Evolutionary conservation across 2,797 vertebrate genomes (phyloP), one percentile per base, ranked within the genome.

Genomic region (Enteromius unitaeniatus): DNA sequence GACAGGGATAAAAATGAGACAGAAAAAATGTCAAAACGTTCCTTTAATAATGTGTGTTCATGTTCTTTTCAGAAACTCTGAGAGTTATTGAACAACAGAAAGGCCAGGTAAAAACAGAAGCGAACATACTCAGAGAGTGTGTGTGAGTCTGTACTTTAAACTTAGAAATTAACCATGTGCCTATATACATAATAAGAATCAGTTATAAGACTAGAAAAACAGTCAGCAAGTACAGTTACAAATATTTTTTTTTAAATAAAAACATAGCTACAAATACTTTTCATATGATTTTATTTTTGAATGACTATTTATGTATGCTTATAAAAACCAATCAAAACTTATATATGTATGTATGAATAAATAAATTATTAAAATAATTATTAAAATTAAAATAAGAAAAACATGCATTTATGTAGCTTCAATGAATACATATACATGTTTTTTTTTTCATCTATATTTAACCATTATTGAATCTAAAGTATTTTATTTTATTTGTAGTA

Each of bases 1-100:
- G 49, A 77, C 73, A 85, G 68, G 34, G 15, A 76, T 64, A 53
- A 73, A 60, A 85, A 60, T 45, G 19, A 72, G 42, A 72, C 5
- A 9, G 23, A 11, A 21, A 62, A 70, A 42, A 40, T 69, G 51
- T 80, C n/a, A 19, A 23, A 49, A 37, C 53, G 28, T 23, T 47
- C 9, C 23, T 69, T 26, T 55, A 17, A 23, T 69, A 55, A 72
- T 19, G 1, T 8, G 53, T 60, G 5, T 47, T 73, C 0, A 13
- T 23, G 1, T 31, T 60, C 2, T 60, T 72, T 4, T 58, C 34
- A 40, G 53, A 40, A 37, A n/a, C 34, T 51, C 17, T 23, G 13
- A 58, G 34, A 23, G 15, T 37, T 67, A 37, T 67, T 67, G 2
- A 75, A 51, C 23, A 51, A 13, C 26, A 13, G 26, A 51, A 40